Evolutionary conservation across 30 jellyfish, hydroid and myxozoan genomes (phyloP).

Genomic region (Phacellophora camtschatica): DNA sequence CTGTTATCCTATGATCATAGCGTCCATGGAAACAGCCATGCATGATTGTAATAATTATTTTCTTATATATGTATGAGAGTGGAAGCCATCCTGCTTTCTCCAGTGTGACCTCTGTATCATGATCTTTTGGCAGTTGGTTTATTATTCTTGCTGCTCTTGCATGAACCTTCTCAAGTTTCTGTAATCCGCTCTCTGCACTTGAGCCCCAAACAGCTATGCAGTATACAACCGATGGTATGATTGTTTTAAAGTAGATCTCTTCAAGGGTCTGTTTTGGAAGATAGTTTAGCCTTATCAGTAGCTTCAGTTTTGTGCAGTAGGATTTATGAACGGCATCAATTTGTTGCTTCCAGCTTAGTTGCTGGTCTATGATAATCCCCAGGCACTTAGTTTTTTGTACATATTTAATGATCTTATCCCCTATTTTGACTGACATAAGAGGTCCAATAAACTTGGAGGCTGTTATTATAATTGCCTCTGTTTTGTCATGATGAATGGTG

Average conservation of each 20-base stretch:
- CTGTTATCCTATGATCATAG: not conserved
- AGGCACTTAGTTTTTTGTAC: not conserved
- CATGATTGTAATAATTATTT: not conserved
- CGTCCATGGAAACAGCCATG: not conserved
- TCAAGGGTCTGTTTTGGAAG: not conserved
- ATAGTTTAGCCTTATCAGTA: not conserved
- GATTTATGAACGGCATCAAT: not conserved
- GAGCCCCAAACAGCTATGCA: not conserved
- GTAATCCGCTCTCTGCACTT: not conserved
- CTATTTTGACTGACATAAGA: not conserved
- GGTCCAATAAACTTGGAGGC: not conserved
- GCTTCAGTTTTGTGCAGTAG: not conserved
- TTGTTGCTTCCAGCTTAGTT: not conserved
- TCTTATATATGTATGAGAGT: not conserved
- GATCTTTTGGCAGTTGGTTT: not conserved
- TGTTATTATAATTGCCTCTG: constrained; percentile 25
- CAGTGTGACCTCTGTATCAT: not conserved
- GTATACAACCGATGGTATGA: not conserved
- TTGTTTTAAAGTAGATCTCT: constrained; percentile 3
- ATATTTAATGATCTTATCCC: constrained; percentile 1
- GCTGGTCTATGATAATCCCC: constrained; percentile 11
- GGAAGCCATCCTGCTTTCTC: constrained; percentile 5
- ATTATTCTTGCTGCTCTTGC: not conserved
- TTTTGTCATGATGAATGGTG: constrained; percentile 2
- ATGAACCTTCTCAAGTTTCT: not conserved